A percentile compares a stretch with the other conserved stretches of the same genome.
Conservation (phyloP, 2,888 invertebrate species). For the Oscheius sp. region DNA sequence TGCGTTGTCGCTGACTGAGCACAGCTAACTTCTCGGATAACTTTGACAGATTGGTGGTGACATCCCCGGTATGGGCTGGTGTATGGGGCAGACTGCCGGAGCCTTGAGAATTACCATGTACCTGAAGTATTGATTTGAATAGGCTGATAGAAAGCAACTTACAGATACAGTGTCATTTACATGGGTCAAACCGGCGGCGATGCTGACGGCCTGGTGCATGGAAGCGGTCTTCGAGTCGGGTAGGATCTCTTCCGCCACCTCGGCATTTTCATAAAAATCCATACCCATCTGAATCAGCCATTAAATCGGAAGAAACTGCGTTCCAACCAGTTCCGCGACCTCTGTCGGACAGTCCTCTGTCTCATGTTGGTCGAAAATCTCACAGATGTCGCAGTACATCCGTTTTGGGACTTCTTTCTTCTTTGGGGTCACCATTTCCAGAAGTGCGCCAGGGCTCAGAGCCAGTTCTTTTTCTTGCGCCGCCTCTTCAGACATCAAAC, state of each 20-base stretch:
- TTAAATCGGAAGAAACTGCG: too few species aligned
- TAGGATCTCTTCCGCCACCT: too few species aligned
- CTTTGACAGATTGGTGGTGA: conserved; percentile 24
- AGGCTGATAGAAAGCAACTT: neutral
- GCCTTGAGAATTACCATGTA: conserved; percentile 19
- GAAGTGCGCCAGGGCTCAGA: neutral
- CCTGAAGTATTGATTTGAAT: neutral
- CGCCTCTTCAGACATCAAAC: neutral
- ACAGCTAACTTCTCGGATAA: conserved; percentile 33
- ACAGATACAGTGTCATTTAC: conserved; percentile 30
- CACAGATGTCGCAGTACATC: conserved; percentile 96
- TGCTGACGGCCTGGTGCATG: conserved; percentile 1
- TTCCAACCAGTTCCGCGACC: conserved; percentile 8
- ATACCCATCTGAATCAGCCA: too few species aligned
- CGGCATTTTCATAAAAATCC: too few species aligned
- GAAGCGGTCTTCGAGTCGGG: conserved; percentile 23
- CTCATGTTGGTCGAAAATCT: conserved; percentile 93
- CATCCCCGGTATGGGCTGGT: conserved; percentile 24
- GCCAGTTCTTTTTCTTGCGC: neutral
- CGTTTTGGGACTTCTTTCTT: conserved; percentile 79
- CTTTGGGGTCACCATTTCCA: conserved; percentile 72
- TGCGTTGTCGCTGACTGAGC: conserved; percentile 36
- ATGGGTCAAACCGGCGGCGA: conserved; percentile 20
- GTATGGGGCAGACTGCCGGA: conserved; percentile 36
- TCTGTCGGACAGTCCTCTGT: conserved; percentile 90